Base-by-base conservation (phyloP, 2,113 vertebrate genomes). In the Clupea harengus region DNA sequence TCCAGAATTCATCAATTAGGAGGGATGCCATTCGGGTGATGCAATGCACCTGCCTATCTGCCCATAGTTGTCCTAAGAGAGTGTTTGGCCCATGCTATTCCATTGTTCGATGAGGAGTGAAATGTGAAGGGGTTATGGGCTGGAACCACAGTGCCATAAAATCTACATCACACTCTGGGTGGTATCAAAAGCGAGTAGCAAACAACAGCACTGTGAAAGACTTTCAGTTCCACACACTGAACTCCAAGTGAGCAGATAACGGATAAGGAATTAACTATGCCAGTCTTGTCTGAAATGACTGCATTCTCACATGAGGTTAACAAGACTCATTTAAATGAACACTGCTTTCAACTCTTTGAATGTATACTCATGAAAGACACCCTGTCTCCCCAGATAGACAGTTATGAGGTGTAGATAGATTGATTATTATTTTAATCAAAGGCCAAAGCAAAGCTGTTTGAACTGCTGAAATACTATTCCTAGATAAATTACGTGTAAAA, bases 61-160 rank as follows among this genome's bases (percentile, higher is more conserved):
- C 72, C 25, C 72, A 78, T 39, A 78, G 72, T 9, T 44, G 72
- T 78, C 72, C 13, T 0, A 32, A 13, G 72, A 78, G 64, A 78
- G 10, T 78, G 72, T 39, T 78, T 28, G 28, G 25, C 72, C 72
- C 72, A 78, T 11, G 28, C 13, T 39, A 11, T 78, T 25, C n/a
- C 67, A 32, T 49, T 75, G 83, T 25, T 72, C 83, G 67, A 75
- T 49, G 83, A 78, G 10, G n/a, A 84, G 60, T 84, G 60, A 75
- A 84, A 78, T 78, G 28, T 17, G 45, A 46, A 45, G 39, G 57
- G 45, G 57, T 44, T 84, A 72, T 46, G 17, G 45, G 9, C 60
- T 84, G 83, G 39, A 84, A 84, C 60, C 20, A 72, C 83, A 28
- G 10, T n/a, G 11, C 67, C 60, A 47, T 84, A 67, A 72, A 78